phyloP scores from a whole-genome alignment of 35 echinoderm and acorn worm species.

The Heliocidaris erythrogramma region DNA sequence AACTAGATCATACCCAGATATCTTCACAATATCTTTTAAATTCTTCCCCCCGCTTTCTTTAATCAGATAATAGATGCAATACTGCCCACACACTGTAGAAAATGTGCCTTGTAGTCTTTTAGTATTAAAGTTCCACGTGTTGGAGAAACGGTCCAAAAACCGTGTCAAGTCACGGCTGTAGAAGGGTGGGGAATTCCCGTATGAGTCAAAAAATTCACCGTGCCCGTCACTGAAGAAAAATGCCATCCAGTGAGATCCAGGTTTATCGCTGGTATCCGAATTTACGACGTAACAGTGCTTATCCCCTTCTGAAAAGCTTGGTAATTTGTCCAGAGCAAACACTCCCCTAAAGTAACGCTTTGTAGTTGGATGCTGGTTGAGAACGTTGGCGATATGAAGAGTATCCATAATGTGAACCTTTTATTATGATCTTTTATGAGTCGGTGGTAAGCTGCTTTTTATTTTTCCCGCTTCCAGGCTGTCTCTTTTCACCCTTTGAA shows the following conservation, averaged over 20 bases:
- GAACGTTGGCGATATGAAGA: background rate
- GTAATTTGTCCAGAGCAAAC: conserved; percentile 39
- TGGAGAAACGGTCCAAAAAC: background rate
- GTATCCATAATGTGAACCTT: conserved; percentile 27
- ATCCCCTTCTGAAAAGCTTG: background rate
- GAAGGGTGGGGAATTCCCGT: conserved; percentile 35
- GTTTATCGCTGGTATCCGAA: conserved; percentile 40
- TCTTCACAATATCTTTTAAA: background rate
- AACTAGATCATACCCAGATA: conserved; percentile 3
- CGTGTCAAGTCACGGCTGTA: background rate
- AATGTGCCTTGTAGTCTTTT: conserved; percentile 23
- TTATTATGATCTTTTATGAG: no score
- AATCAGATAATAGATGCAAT: conserved; percentile 56
- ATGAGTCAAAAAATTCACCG: conserved; percentile 59
- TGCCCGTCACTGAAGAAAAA: conserved; percentile 24
- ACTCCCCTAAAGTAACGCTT: conserved; percentile 39
- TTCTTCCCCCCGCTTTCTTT: conserved; percentile 32
- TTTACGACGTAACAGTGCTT: conserved; percentile 29
- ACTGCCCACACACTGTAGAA: conserved; percentile 58
- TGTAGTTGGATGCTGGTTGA: conserved; percentile 33
- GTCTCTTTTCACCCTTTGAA: conserved; percentile 29
- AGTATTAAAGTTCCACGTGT: background rate
- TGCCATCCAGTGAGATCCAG: conserved; percentile 40
- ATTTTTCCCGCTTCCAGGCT: background rate
- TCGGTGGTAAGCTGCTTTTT: no score